Base-by-base conservation (phyloP, 1,140 invertebrate species). In the Caenorhabditis elegans region DNA sequence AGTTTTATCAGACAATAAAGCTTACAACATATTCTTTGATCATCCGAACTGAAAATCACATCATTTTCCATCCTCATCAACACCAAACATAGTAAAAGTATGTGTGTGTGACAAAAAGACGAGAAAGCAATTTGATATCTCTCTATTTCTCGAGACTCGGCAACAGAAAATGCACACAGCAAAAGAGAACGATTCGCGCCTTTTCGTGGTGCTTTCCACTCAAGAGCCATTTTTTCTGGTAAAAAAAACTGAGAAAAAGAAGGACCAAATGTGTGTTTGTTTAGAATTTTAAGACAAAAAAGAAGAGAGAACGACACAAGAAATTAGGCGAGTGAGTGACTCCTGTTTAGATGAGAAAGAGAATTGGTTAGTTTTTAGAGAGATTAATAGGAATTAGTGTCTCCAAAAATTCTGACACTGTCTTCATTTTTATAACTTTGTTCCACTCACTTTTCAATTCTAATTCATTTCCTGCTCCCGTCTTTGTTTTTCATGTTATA, bases 361-460 rank as follows among this genome's bases (percentile, higher is more conserved):
- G 55, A 36, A 28, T 65, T 65, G 31, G 55, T 19, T 17, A 15
- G 39, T 43, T 8, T 43, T 8, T 43, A 17, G 11, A 19, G 31
- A 65, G 55, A 65, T 65, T 65, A 65, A 65, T 65, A 65, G 55
- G 55, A 65, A 34, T 65, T 65, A 65, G 15, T 19, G 31, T 28
- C 24, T 53, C 51, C n/a, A 26, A 49, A 49, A 43, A 43, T 15
- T 5, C 39, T 15, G n/a, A 17, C 47, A 55, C 51, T 26, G 51
- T 55, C 47, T 55, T 26, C 10, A 55, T 55, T 65, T 31, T 10
- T 6, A n/a, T 34, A 17, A 10, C 26, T 55, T 43, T n/a, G n/a
- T n/a, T n/a, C n/a, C n/a, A n/a, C n/a, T n/a, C n/a, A n/a, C n/a
- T n/a, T n/a, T n/a, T n/a, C n/a, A n/a, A n/a, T n/a, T n/a, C n/a